phyloP scores from a whole-genome alignment of 2,113 vertebrate species.

The Otocyon megalotis region DNA sequence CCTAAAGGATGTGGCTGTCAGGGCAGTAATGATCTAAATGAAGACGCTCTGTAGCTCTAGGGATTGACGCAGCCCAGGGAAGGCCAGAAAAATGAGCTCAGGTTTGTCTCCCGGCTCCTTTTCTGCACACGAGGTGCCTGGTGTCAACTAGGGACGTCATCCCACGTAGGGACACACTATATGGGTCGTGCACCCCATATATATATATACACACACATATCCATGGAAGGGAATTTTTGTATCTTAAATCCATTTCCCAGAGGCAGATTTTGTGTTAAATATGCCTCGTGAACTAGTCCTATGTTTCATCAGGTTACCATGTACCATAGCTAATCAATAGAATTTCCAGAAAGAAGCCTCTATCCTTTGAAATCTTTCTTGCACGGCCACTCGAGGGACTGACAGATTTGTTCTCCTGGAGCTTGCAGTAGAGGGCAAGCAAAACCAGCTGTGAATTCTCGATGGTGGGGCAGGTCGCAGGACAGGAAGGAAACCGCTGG shows the following conservation, averaged over 20 bases:
- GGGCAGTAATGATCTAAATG: neutral
- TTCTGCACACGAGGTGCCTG: neutral
- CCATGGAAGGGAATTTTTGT: neutral
- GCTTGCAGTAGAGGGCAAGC: neutral
- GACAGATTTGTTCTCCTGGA: neutral
- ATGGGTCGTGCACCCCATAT: too few species aligned
- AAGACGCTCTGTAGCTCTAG: accelerated
- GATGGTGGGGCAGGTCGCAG: neutral
- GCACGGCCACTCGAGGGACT: neutral
- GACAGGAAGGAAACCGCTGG: neutral
- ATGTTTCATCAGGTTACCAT: neutral
- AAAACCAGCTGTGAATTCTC: neutral
- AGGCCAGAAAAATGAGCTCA: neutral
- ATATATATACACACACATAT: too few species aligned
- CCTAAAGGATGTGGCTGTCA: neutral
- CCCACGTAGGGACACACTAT: too few species aligned
- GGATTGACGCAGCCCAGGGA: neutral
- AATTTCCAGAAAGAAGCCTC: neutral
- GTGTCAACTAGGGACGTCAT: neutral
- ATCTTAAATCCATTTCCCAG: neutral
- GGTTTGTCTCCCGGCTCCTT: neutral
- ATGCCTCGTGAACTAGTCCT: neutral
- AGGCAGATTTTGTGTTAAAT: neutral
- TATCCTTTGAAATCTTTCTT: neutral
- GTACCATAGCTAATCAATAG: neutral